phyloP scores from a whole-genome alignment of 2,113 vertebrate species.

The Setophaga kirtlandii region DNA sequence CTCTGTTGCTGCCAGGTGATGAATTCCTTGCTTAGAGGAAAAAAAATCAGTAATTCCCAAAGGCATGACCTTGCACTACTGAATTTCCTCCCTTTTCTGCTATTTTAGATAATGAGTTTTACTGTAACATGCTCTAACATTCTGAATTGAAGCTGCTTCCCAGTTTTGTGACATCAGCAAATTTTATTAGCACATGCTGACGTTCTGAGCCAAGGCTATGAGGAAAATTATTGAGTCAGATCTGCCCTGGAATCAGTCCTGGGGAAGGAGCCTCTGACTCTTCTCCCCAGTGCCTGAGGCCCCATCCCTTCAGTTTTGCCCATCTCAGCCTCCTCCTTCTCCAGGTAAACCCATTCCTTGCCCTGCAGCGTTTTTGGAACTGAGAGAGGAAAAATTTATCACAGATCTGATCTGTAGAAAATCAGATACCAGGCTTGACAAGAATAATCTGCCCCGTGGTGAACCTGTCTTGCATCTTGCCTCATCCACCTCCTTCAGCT shows the following conservation, averaged over 20 bases:
- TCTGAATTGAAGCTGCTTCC: background rate
- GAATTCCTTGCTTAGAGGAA: background rate
- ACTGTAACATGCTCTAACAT: background rate
- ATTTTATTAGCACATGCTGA: background rate
- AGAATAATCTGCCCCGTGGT: background rate
- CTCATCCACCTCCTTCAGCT: background rate
- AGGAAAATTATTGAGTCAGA: background rate
- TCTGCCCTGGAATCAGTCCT: background rate
- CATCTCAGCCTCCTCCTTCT: background rate
- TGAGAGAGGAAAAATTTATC: background rate
- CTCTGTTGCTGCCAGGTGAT: background rate
- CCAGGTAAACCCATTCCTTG: background rate
- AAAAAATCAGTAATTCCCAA: background rate
- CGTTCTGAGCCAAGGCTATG: background rate
- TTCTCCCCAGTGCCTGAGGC: background rate
- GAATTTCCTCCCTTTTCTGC: background rate
- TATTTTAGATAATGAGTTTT: background rate
- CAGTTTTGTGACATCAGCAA: constrained; percentile 3
- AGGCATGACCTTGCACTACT: background rate
- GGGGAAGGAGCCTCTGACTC: background rate
- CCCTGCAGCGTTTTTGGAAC: background rate
- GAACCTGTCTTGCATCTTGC: background rate
- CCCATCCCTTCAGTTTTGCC: background rate
- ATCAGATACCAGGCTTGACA: background rate
- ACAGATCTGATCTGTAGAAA: background rate